phyloP scores from a whole-genome alignment of 2,888 invertebrate species.

The Polietes domitor region DNA sequence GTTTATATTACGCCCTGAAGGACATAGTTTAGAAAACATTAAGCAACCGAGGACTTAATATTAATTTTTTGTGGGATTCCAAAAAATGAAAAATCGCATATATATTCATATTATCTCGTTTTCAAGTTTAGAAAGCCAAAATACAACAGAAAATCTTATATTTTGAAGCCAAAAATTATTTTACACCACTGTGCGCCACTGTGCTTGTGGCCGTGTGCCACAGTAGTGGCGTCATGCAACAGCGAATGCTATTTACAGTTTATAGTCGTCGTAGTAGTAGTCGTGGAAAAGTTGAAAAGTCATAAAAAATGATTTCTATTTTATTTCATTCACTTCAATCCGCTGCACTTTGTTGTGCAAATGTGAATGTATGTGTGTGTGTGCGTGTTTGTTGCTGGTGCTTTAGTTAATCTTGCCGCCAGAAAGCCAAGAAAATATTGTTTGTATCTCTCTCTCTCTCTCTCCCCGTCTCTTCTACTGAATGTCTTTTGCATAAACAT shows the following conservation, averaged over 20 bases:
- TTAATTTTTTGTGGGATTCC: too few relatives aligned
- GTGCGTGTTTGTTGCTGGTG: not conserved
- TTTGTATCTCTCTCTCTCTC: not conserved
- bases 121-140: too few relatives aligned
- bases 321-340: constrained; percentile 57
- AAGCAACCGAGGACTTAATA: too few relatives aligned
- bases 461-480: too few relatives aligned
- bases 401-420: constrained; percentile 21
- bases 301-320: constrained; percentile 64
- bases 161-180: too few relatives aligned
- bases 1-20: not conserved
- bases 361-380: constrained; percentile 28
- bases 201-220: too few relatives aligned
- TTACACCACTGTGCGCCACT: not conserved
- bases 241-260: constrained; percentile 61
- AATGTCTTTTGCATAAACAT: not conserved
- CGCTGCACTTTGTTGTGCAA: constrained; percentile 50
- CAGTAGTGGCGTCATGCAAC: constrained; percentile 56
- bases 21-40: not conserved
- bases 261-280: too few relatives aligned
- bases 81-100: too few relatives aligned
- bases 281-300: constrained; percentile 57
- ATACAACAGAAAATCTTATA: too few relatives aligned
- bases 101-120: too few relatives aligned
- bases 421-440: constrained; percentile 32